A percentile compares a stretch with the other conserved stretches of the same genome.
Conservation (phyloP, 1,140 invertebrate genomes). For the Mactra quadrangularis region DNA sequence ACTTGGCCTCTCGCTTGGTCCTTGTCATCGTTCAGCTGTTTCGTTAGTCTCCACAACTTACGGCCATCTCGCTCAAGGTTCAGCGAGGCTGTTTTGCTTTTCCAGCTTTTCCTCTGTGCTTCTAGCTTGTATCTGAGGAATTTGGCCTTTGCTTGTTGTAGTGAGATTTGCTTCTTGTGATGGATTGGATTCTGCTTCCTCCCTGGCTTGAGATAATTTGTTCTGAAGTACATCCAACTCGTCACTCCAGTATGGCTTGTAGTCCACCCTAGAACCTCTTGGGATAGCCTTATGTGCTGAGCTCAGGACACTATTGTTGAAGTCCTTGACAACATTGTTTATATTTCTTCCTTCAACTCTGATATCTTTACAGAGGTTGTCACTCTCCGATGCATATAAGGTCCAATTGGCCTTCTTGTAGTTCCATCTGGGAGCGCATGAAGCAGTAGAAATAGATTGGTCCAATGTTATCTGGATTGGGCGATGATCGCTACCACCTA, state of each 20-base stretch:
- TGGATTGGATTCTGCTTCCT: not conserved
- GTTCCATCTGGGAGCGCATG: conserved; percentile 8
- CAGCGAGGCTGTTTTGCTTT: no score
- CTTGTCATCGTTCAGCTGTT: no score
- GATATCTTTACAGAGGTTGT: not conserved
- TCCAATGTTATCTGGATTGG: conserved; percentile 15
- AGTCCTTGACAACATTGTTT: not conserved
- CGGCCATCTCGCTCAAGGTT: no score
- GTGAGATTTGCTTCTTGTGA: not conserved
- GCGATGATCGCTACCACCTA: conserved; percentile 39
- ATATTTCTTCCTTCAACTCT: not conserved
- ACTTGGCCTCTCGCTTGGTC: no score
- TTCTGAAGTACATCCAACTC: no score
- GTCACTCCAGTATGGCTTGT: no score
- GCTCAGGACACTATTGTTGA: no score
- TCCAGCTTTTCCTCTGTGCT: no score
- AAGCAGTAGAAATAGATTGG: not conserved
- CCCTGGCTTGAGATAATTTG: no score
- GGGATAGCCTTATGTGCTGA: not conserved
- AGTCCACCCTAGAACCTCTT: not conserved
- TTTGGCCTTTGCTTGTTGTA: not conserved
- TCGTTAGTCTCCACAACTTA: no score
- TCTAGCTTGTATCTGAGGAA: no score
- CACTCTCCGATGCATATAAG: not conserved
- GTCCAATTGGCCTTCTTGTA: conserved; percentile 23